Conservation (phyloP, 2,113 vertebrate species). For the Cathartes aura region DNA sequence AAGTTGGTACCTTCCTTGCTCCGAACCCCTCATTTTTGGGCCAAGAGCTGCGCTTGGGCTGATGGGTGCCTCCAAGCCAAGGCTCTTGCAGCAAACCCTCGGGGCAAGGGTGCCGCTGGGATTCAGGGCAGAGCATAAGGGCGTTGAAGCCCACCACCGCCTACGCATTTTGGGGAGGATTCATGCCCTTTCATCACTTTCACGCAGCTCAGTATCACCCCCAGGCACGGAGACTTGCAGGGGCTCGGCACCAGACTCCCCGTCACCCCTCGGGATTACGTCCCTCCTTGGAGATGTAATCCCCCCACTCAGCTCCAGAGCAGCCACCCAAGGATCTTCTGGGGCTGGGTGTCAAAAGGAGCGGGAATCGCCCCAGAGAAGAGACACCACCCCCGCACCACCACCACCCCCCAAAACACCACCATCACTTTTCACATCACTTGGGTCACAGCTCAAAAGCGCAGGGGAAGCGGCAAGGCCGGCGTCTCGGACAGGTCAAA, state of each 20-base stretch:
- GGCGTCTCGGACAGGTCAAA: conserved; percentile 17
- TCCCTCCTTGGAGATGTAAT: accelerated
- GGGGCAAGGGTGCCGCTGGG: accelerated
- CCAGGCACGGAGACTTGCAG: background rate
- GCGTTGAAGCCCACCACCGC: background rate
- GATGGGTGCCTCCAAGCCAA: background rate
- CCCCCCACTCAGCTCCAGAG: background rate
- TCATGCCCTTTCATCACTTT: background rate
- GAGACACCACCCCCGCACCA: background rate
- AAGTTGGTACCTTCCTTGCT: background rate
- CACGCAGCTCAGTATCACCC: background rate
- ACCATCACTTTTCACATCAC: conserved; percentile 74
- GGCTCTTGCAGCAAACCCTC: background rate
- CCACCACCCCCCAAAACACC: background rate
- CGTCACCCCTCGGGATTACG: accelerated
- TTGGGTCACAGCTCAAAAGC: conserved; percentile 19
- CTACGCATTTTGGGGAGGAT: background rate
- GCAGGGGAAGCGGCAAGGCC: conserved; percentile 45
- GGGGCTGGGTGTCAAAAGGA: background rate
- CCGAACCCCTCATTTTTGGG: accelerated
- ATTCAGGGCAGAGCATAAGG: background rate
- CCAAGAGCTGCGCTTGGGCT: background rate
- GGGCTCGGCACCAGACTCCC: background rate
- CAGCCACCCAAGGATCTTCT: background rate
- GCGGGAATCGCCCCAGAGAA: background rate